Conservation (phyloP, 2,797 vertebrate species). For the Gastrophryne carolinensis region DNA sequence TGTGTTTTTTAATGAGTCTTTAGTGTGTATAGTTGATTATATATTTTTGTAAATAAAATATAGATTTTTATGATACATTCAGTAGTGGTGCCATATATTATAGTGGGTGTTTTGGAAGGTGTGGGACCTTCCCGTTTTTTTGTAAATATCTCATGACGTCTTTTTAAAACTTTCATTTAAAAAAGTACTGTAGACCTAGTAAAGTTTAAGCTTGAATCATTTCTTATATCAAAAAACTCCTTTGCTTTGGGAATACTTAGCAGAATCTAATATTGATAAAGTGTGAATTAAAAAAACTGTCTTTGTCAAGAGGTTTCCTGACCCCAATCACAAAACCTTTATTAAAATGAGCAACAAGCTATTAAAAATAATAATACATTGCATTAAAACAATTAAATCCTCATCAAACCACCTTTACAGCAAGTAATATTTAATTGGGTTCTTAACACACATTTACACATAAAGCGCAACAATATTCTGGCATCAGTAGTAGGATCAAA, state of each 20-base stretch:
- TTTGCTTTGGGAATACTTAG: not conserved
- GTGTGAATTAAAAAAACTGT: not conserved
- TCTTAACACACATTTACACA: conserved; percentile 5
- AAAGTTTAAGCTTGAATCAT: no score
- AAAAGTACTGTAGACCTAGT: no score
- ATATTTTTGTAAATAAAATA: no score
- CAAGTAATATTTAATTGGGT: conserved; percentile 5
- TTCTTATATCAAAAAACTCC: not conserved
- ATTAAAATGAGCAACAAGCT: not conserved
- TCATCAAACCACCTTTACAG: not conserved
- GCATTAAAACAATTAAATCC: not conserved
- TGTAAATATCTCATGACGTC: no score
- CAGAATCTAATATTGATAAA: not conserved
- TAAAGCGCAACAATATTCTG: not conserved
- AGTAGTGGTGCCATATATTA: no score
- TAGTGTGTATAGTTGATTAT: no score
- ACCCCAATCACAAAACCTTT: not conserved
- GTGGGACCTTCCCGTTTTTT: no score
- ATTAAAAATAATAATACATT: not conserved
- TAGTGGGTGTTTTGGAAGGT: no score
- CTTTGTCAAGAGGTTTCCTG: not conserved
- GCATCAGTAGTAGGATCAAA: not conserved
- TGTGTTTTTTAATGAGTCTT: no score
- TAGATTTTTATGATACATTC: no score
- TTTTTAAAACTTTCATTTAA: no score